Conservation (phyloP, 1,140 invertebrate species). For the Drosophila triauraria region DNA sequence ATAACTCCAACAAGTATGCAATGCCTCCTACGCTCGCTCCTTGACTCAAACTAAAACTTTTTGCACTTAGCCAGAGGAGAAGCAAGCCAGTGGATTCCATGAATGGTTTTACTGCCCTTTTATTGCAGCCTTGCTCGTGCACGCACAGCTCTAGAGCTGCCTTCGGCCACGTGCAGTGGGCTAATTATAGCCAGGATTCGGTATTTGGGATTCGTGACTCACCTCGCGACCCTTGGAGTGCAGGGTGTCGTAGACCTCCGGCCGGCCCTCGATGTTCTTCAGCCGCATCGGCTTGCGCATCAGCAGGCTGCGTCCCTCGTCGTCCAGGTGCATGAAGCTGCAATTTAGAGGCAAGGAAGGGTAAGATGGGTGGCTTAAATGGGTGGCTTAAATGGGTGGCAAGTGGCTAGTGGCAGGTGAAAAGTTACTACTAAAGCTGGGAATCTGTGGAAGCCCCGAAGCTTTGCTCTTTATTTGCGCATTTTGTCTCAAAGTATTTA, state of each 20-base stretch:
- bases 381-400: slow-evolving; percentile 2
- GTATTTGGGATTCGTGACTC: slow-evolving; percentile 63
- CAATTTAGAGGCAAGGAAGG: slow-evolving; percentile 17
- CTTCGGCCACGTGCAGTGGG: slow-evolving; percentile 38
- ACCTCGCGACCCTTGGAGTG: slow-evolving; percentile 87
- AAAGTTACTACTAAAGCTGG: slow-evolving; percentile 1
- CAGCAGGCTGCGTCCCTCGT: slow-evolving; percentile 79
- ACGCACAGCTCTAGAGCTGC: not conserved
- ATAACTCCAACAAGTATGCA: slow-evolving; percentile 79
- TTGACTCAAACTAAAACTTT: slow-evolving; percentile 54
- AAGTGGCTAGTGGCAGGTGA: slow-evolving; percentile 13
- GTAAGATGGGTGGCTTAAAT: not conserved
- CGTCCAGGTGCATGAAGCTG: slow-evolving; percentile 82
- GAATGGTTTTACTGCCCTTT: slow-evolving; percentile 78
- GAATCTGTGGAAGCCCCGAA: not conserved
- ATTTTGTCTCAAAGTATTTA: slow-evolving; percentile 18
- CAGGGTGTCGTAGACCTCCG: slow-evolving; percentile 88
- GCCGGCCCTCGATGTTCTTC: slow-evolving; percentile 87
- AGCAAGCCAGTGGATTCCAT: slow-evolving; percentile 31
- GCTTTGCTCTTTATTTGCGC: slow-evolving; percentile 18
- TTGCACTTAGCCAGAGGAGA: slow-evolving; percentile 19
- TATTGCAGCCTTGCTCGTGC: slow-evolving; percentile 62
- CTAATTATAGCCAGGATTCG: slow-evolving; percentile 59
- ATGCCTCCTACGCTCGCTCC: slow-evolving; percentile 42
- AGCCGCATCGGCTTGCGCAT: slow-evolving; percentile 87